Evolutionary conservation across 2,113 vertebrate genomes (phyloP).

Genomic region (Raphicerus campestris): DNA sequence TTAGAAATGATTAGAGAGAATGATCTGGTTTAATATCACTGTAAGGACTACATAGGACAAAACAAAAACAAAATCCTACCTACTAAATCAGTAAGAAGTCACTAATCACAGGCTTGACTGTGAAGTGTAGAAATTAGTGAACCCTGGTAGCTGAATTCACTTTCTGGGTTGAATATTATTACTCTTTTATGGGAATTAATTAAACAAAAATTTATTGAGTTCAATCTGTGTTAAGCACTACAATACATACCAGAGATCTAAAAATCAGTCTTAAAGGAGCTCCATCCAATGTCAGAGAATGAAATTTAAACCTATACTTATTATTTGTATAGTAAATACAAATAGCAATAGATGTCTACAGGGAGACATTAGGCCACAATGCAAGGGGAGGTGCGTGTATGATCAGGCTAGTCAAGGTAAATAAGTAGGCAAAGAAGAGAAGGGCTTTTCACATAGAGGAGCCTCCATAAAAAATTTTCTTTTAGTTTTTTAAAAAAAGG

Average conservation of each 20-base stretch:
- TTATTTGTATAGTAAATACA: neutral
- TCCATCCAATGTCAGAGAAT: neutral
- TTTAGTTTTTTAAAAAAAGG: too few species aligned
- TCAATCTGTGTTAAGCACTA: neutral
- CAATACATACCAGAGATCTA: neutral
- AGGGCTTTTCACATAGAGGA: too few species aligned
- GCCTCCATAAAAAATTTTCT: too few species aligned
- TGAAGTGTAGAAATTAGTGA: constrained; percentile 6
- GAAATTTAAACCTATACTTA: neutral
- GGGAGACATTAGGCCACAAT: too few species aligned
- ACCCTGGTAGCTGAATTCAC: constrained; percentile 12
- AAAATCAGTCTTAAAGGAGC: neutral
- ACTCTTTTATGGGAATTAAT: neutral
- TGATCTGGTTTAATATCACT: neutral
- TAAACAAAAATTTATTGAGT: constrained; percentile 3
- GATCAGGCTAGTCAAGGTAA: too few species aligned
- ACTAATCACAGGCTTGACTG: neutral
- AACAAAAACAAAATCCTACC: neutral
- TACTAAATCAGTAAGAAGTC: neutral
- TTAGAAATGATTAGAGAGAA: neutral
- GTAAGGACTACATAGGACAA: neutral
- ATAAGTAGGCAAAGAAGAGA: too few species aligned
- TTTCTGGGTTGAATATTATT: neutral
- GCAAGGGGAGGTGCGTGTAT: too few species aligned
- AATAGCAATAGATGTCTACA: too few species aligned